These are phyloP conservation scores for Trissolcus brochymenae DNA, from an alignment of 2,888 invertebrate genomes.

Conservation along the genomic window DNA sequence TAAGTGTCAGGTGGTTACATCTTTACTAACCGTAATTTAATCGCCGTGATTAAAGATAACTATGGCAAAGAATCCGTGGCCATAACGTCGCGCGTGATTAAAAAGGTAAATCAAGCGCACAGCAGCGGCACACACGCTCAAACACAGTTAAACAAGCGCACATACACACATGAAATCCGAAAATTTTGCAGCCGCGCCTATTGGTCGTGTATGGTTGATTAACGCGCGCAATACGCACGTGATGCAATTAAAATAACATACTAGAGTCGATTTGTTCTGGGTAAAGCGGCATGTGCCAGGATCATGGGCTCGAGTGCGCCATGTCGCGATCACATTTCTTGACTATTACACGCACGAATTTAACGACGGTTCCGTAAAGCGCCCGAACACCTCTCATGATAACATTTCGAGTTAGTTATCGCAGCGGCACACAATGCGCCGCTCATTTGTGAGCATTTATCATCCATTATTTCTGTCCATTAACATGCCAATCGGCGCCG, in stretches of 20 bases:
- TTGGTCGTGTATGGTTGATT: constrained; percentile 42
- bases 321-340: constrained; percentile 56
- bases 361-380: constrained; percentile 40
- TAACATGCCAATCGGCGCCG: constrained; percentile 57
- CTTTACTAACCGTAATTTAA: constrained; percentile 18
- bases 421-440: constrained; percentile 35
- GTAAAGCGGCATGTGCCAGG: constrained; percentile 38
- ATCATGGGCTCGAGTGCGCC: constrained; percentile 33
- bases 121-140: background rate
- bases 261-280: constrained; percentile 50
- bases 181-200: constrained; percentile 25
- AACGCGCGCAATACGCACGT: constrained; percentile 44
- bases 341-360: constrained; percentile 46
- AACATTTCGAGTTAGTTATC: constrained; percentile 57
- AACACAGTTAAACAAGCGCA: background rate
- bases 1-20: constrained; percentile 3
- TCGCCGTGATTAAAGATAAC: constrained; percentile 30
- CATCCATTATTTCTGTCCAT: constrained; percentile 58
- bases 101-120: constrained; percentile 44
- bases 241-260: constrained; percentile 54
- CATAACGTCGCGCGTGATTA: constrained; percentile 43
- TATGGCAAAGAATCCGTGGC: constrained; percentile 18
- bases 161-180: constrained; percentile 19
- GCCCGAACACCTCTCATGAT: constrained; percentile 35
- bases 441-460: constrained; percentile 54